Evolutionary conservation across 2,113 vertebrate genomes (phyloP).

Genomic region (Halichoeres trimaculatus): DNA sequence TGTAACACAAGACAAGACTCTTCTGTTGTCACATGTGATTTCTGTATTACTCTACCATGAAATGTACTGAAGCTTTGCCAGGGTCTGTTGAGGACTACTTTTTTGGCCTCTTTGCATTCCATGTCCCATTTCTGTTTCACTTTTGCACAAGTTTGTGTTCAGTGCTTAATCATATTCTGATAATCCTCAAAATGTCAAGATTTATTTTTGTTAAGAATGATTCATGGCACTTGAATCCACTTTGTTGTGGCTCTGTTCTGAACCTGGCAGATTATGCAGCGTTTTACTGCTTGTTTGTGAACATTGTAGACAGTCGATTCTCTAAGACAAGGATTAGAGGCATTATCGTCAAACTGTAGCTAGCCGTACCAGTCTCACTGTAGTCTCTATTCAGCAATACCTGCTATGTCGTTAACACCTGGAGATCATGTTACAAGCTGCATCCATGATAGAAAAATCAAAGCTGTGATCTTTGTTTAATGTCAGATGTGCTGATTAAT

Average conservation of each 20-base stretch:
- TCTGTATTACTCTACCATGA: conserved; percentile 72
- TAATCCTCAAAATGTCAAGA: background rate
- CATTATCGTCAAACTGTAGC: conserved; percentile 56
- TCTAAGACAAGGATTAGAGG: conserved; percentile 37
- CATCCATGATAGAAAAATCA: conserved; percentile 40
- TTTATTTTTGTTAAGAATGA: background rate
- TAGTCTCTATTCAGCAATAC: conserved; percentile 58
- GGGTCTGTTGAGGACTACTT: conserved; percentile 36
- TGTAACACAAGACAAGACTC: conserved; percentile 45
- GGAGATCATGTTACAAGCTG: conserved; percentile 28
- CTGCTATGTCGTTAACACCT: conserved; percentile 32
- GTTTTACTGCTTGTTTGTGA: conserved; percentile 45
- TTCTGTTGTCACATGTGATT: conserved; percentile 59
- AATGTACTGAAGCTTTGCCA: conserved; percentile 48
- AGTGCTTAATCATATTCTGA: background rate
- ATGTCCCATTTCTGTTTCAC: conserved; percentile 45
- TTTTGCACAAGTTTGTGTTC: conserved; percentile 48
- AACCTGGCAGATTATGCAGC: conserved; percentile 60
- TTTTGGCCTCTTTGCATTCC: conserved; percentile 60
- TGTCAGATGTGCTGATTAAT: conserved; percentile 69
- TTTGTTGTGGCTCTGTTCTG: conserved; percentile 24
- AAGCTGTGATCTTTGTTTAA: conserved; percentile 66
- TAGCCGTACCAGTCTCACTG: conserved; percentile 45
- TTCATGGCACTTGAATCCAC: conserved; percentile 6
- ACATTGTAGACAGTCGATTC: conserved; percentile 25